These are phyloP conservation scores for Zosterops lateralis DNA, from an alignment of 2,113 vertebrate genomes.

Conservation along the genomic window DNA sequence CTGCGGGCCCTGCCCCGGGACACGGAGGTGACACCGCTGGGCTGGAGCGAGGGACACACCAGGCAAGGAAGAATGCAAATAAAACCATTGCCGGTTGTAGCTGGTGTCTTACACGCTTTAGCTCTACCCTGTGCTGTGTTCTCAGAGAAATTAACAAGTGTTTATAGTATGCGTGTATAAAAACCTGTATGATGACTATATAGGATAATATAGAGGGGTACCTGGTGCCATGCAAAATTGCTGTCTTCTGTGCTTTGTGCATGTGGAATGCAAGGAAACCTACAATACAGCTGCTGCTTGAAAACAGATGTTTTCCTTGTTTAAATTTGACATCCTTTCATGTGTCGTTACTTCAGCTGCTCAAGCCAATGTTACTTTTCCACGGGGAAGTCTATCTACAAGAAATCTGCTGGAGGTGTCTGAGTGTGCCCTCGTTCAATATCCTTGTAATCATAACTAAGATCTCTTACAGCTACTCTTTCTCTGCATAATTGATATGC, in stretches of 20 bases:
- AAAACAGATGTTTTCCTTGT: not conserved
- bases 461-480: not conserved
- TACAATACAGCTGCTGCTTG: not conserved
- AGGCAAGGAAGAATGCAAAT: accelerated
- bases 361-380: not conserved
- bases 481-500: not conserved
- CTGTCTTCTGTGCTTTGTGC: accelerated
- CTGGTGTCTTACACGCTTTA: accelerated
- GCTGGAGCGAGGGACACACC: not conserved
- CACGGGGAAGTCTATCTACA: not conserved
- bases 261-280: not conserved
- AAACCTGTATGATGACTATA: accelerated
- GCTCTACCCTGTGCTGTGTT: not conserved
- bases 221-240: not conserved
- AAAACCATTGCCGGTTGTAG: accelerated
- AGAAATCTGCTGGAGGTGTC: not conserved
- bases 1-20: not conserved
- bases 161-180: accelerated
- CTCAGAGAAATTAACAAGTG: not conserved
- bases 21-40: not conserved
- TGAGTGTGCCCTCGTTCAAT: not conserved
- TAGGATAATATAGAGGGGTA: too few relatives aligned
- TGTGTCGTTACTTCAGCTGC: not conserved
- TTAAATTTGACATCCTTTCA: not conserved
- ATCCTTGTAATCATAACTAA: not conserved